These are phyloP conservation scores for Drosophila mulleri DNA, from an alignment of 2,888 invertebrate species.

Conservation along the genomic window DNA sequence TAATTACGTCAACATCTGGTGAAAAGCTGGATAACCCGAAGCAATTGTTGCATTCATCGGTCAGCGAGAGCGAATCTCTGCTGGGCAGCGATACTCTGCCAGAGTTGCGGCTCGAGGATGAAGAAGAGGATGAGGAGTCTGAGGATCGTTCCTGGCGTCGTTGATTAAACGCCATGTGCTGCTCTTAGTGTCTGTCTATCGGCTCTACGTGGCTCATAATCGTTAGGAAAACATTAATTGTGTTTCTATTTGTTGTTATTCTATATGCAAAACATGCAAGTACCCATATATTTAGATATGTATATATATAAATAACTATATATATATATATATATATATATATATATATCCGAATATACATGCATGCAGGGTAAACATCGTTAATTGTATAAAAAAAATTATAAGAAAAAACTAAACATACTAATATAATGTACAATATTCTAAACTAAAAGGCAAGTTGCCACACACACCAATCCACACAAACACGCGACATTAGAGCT, in stretches of 20 bases:
- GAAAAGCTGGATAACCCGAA: slow-evolving; percentile 61
- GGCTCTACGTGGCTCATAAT: slow-evolving; percentile 52
- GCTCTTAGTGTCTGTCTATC: slow-evolving; percentile 47
- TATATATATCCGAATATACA: slow-evolving; percentile 14
- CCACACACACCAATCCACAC: slow-evolving; percentile 22
- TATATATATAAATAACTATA: slow-evolving; percentile 3
- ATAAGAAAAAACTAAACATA: slow-evolving; percentile 13
- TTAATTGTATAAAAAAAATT: slow-evolving; percentile 41
- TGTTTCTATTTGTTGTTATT: slow-evolving; percentile 75
- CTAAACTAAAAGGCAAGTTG: slow-evolving; percentile 36
- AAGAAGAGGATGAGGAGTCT: slow-evolving; percentile 94
- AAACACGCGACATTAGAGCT: slow-evolving; percentile 40
- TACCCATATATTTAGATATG: slow-evolving; percentile 23
- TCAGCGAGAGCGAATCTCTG: slow-evolving; percentile 78
- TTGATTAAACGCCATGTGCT: slow-evolving; percentile 86
- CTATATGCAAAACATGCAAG: slow-evolving; percentile 49
- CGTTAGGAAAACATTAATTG: slow-evolving; percentile 56
- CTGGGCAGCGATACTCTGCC: slow-evolving; percentile 85
- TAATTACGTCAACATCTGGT: slow-evolving; percentile 19
- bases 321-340: slow-evolving; percentile 14
- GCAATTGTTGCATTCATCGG: slow-evolving; percentile 64
- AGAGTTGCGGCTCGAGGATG: slow-evolving; percentile 91
- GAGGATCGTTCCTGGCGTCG: slow-evolving; percentile 96
- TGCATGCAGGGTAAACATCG: slow-evolving; percentile 33
- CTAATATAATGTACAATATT: slow-evolving; percentile 55